Conservation (phyloP, 2,113 vertebrate genomes). For the Cebidichthys violaceus region DNA sequence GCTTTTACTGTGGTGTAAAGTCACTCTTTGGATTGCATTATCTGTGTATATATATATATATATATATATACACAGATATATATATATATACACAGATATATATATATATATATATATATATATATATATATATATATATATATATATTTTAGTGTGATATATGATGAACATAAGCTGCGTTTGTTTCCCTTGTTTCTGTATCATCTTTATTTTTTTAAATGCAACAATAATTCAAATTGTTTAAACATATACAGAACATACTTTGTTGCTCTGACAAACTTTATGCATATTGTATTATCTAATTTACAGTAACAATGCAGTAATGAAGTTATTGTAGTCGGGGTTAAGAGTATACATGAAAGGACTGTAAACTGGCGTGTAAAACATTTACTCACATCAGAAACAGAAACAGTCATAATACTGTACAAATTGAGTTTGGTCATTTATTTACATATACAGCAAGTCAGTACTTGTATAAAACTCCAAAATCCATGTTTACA, state of each 20-base stretch:
- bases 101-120: not conserved
- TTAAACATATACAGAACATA: not conserved
- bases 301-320: not conserved
- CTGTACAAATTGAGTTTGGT: too few relatives aligned
- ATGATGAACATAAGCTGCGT: not conserved
- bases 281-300: too few relatives aligned
- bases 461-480: too few relatives aligned
- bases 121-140: not conserved
- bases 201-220: not conserved
- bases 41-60: not conserved
- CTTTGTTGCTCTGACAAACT: too few relatives aligned
- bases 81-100: not conserved
- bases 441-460: too few relatives aligned
- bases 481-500: too few relatives aligned
- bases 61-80: not conserved
- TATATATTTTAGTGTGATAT: not conserved
- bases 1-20: too few relatives aligned
- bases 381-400: too few relatives aligned
- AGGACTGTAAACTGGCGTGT: too few relatives aligned
- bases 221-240: not conserved
- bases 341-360: not conserved
- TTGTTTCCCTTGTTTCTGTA: not conserved
- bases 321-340: too few relatives aligned
- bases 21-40: not conserved
- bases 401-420: too few relatives aligned